A percentile compares a stretch with the other conserved stretches of the same genome.
Conservation (phyloP, 2,113 vertebrate species). For the Suricata suricatta region DNA sequence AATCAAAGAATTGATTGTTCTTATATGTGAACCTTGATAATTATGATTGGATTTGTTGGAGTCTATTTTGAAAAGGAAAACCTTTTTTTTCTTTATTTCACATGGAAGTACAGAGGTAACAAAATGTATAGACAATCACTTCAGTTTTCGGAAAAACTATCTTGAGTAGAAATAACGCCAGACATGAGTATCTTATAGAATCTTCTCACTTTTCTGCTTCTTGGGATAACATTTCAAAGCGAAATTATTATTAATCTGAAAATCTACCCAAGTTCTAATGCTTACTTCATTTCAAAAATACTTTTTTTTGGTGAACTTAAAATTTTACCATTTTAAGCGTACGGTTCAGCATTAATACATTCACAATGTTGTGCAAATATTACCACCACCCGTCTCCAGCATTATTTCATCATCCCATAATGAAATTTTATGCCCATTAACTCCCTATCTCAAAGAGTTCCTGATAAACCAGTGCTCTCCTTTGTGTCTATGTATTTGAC, state of each 20-base stretch:
- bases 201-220: constrained; percentile 31
- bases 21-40: constrained; percentile 21
- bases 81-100: not conserved
- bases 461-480: not conserved
- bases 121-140: constrained; percentile 14
- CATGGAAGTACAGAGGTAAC: too few species aligned
- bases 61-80: constrained; percentile 44
- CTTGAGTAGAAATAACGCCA: constrained; percentile 33
- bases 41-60: constrained; percentile 19
- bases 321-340: not conserved
- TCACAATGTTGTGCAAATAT: not conserved
- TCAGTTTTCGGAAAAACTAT: constrained; percentile 18
- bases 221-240: not conserved
- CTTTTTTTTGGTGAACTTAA: not conserved
- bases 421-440: not conserved
- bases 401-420: not conserved
- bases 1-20: constrained; percentile 19
- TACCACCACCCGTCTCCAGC: not conserved
- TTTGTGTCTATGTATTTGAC: constrained; percentile 21
- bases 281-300: not conserved
- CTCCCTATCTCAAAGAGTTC: not conserved
- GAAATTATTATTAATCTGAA: not conserved
- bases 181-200: constrained; percentile 25
- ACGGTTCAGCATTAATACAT: not conserved
- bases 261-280: not conserved